These are phyloP conservation scores for Ennomos quercinarius DNA, from an alignment of 2,888 invertebrate species.

Conservation along the genomic window DNA sequence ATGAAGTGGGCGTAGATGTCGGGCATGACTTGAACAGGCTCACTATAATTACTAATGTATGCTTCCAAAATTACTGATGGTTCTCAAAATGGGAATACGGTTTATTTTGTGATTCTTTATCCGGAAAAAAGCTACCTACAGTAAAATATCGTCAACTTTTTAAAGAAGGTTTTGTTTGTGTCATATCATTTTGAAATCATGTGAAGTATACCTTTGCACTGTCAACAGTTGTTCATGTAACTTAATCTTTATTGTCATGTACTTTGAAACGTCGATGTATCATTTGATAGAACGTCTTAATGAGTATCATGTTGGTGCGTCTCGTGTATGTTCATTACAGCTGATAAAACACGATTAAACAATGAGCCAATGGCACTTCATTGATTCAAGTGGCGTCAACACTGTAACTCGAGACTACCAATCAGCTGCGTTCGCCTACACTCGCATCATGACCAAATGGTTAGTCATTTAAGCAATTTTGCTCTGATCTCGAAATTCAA, in stretches of 20 bases:
- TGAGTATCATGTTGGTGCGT: conserved; percentile 44
- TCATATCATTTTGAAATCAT: too few relatives aligned
- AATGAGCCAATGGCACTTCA: conserved; percentile 78
- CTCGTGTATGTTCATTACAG: conserved; percentile 64
- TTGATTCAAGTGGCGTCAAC: conserved; percentile 79
- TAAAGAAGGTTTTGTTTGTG: not conserved
- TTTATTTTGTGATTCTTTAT: not conserved
- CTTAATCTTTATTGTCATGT: conserved; percentile 18
- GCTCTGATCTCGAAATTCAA: conserved; percentile 34
- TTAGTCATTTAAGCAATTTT: conserved; percentile 38
- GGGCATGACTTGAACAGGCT: conserved; percentile 5
- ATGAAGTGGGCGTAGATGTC: conserved; percentile 8
- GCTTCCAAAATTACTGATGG: too few relatives aligned
- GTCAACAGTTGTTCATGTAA: conserved; percentile 4
- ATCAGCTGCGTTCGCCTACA: conserved; percentile 53
- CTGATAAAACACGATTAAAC: conserved; percentile 82
- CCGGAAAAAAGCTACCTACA: not conserved
- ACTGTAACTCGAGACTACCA: conserved; percentile 72
- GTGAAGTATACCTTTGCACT: too few relatives aligned
- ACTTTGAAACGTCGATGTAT: conserved; percentile 32
- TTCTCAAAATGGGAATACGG: too few relatives aligned
- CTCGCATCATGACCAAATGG: conserved; percentile 30
- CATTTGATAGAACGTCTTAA: conserved; percentile 49
- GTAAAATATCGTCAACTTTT: too few relatives aligned
- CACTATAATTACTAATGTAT: too few relatives aligned